Base-by-base conservation (phyloP, 2,888 invertebrate genomes). In the Allophyes oxyacanthae region DNA sequence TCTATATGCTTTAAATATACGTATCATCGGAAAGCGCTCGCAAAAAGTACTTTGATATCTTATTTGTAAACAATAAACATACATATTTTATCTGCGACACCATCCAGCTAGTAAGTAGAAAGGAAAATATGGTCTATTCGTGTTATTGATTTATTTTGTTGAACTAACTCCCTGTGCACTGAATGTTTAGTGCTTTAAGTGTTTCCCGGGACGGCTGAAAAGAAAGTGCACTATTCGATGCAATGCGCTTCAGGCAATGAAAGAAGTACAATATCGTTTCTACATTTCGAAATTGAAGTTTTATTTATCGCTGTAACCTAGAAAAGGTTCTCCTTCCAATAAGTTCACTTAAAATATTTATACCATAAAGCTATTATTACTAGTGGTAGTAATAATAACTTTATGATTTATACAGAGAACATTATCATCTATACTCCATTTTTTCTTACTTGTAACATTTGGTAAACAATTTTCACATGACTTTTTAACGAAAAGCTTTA, bases 31-130 rank as follows among this genome's bases (percentile, higher is more conserved):
- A 54, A 46, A 46, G n/a, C 34, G 13, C 14, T 46, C 32, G 28
- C 8, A 9, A 45, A 45, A 36, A 10, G 13, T 13, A 30, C 50
- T 65, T 64, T 60, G 60, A 65, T 65, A 45, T 54, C 34, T 34
- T 49, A 33, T 49, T 45, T 42, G 34, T 50, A 46, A 50, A 53
- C 34, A 54, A 20, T 20, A 25, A 33, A 10, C n/a, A 28, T 8
- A 8, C 7, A 28, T 28, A 8, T 20, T 20, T 20, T 20, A 20
- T 20, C 20, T 2, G 20, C 2, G 14, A 38, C 43, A 44, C 26
- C 37, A 33, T 26, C 10, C 26, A 33, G 14, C 40, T 28, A 28
- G 6, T 28, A 8, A 28, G n/a, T 2, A 36, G 5, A 42, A 26
- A 6, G 7, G 9, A 40, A 64, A 52, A 64, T 33, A 13, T 13